phyloP scores from a whole-genome alignment of 2,113 vertebrate species.

The Triplophysa tibetana region DNA sequence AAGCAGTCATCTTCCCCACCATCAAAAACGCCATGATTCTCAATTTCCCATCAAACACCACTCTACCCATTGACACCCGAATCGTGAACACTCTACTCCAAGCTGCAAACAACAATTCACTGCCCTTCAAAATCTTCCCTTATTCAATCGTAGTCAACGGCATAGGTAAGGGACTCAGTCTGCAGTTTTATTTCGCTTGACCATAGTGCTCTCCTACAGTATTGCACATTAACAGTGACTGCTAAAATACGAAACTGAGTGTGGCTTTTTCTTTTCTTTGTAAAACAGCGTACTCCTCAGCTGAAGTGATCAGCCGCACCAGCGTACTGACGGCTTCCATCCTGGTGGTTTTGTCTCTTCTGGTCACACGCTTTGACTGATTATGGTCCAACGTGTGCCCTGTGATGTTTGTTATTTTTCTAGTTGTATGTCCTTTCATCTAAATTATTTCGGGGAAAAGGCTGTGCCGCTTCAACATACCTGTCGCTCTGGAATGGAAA shows the following conservation, averaged over 20 bases:
- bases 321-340: slow-evolving; percentile 20
- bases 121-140: slow-evolving; percentile 42
- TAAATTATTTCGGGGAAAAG: too few species aligned
- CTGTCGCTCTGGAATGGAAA: too few species aligned
- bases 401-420: too few species aligned
- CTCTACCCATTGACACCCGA: slow-evolving; percentile 4
- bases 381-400: not conserved
- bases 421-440: too few species aligned
- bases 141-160: slow-evolving; percentile 29
- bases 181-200: too few species aligned
- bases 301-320: slow-evolving; percentile 20
- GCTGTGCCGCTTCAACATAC: too few species aligned
- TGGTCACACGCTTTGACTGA: slow-evolving; percentile 21
- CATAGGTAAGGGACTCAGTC: slow-evolving; percentile 11
- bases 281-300: slow-evolving; percentile 16
- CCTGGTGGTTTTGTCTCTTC: slow-evolving; percentile 36
- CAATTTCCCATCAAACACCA: not conserved
- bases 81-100: slow-evolving; percentile 36
- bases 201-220: too few species aligned
- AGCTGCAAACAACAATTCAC: slow-evolving; percentile 26
- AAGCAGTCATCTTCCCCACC: fast-evolving
- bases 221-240: too few species aligned
- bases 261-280: slow-evolving; percentile 2
- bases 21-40: slow-evolving; percentile 30
- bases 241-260: too few species aligned